A percentile compares a stretch with the other conserved stretches of the same genome.
phyloP scores from a whole-genome alignment of 2,888 invertebrate species.

The Tetanocera ferruginea region DNA sequence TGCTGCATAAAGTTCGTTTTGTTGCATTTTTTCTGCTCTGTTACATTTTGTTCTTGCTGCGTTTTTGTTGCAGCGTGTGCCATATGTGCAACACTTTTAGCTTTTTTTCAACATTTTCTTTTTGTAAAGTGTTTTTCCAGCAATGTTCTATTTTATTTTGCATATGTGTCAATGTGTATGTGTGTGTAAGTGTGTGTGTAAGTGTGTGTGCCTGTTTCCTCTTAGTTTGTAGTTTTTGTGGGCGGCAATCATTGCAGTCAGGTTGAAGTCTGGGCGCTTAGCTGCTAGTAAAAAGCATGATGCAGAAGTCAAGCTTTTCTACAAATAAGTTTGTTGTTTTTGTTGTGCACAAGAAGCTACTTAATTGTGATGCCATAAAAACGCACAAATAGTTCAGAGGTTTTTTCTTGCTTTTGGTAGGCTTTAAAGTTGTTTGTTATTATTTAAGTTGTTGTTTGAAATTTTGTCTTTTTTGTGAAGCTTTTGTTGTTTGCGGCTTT shows the following conservation, averaged over 20 bases:
- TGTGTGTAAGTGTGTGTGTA: background rate
- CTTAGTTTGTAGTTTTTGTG: background rate
- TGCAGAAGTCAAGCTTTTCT: background rate
- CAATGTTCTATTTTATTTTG: background rate
- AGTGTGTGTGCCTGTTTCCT: background rate
- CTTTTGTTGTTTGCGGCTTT: too few relatives aligned
- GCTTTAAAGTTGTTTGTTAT: background rate
- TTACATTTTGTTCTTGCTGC: background rate
- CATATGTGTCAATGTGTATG: background rate
- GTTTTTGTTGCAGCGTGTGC: background rate
- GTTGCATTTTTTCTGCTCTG: background rate
- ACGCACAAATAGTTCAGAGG: conserved; percentile 7
- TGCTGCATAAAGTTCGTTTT: background rate
- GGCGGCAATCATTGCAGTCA: background rate
- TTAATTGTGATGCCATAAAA: conserved; percentile 26
- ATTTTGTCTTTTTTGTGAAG: background rate
- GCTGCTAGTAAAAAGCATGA: background rate
- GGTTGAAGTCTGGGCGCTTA: background rate
- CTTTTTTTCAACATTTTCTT: background rate
- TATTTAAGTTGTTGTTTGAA: background rate
- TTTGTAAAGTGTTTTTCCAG: background rate
- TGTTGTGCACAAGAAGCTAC: background rate
- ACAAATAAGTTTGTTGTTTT: background rate
- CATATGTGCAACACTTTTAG: conserved; percentile 24
- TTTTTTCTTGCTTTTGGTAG: background rate